Percentiles rank a stretch among this genome's conserved stretches.
phyloP scores from a whole-genome alignment of 2,113 vertebrate species.

The Dasyprocta punctata region DNA sequence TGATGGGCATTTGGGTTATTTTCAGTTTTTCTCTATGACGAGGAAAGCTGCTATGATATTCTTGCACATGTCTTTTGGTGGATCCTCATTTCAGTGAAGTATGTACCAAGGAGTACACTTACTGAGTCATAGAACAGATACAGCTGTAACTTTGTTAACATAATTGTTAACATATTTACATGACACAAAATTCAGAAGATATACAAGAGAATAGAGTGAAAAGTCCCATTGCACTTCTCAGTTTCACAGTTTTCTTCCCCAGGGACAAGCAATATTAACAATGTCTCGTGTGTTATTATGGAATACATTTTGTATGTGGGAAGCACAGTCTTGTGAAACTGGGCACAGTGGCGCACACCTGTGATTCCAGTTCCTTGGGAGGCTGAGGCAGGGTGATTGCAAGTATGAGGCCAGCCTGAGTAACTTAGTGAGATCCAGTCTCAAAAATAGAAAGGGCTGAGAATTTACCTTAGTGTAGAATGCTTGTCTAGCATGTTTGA shows the following conservation, averaged over 20 bases:
- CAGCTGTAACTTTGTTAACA: background rate
- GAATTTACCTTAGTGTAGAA: background rate
- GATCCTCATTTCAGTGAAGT: background rate
- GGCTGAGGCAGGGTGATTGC: background rate
- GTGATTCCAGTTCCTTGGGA: background rate
- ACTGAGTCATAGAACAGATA: background rate
- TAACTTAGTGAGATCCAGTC: background rate
- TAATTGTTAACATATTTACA: background rate
- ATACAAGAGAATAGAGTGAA: background rate
- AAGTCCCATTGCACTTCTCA: background rate
- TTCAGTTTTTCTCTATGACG: background rate
- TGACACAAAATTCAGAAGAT: background rate
- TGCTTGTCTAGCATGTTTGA: background rate
- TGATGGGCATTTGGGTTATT: background rate
- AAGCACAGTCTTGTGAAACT: background rate
- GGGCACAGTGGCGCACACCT: background rate
- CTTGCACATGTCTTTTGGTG: background rate
- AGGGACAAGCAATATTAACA: background rate
- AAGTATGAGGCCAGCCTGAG: background rate
- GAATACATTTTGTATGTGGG: background rate
- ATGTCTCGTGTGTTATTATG: background rate
- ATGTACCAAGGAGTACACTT: background rate
- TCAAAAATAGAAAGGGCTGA: background rate
- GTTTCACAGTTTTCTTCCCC: background rate
- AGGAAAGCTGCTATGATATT: background rate